Conservation (phyloP, 2,888 invertebrate species). For the Drosophila quinaria region DNA sequence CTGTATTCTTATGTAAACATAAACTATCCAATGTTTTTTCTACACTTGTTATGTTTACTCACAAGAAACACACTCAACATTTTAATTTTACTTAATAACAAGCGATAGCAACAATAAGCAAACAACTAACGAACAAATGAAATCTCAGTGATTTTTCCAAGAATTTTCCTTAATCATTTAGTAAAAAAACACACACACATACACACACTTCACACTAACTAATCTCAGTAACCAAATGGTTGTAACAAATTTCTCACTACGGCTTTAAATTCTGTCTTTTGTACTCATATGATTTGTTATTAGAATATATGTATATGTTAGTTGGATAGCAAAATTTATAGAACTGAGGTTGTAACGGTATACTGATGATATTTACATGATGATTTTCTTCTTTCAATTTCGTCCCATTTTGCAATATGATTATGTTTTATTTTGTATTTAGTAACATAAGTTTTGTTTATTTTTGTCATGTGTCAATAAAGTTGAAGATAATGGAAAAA, state of each 20-base stretch:
- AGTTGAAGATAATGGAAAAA: constrained; percentile 33
- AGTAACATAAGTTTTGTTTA: constrained; percentile 25
- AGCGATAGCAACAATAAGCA: constrained; percentile 19
- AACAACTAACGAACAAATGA: constrained; percentile 57
- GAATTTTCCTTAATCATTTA: constrained; percentile 11
- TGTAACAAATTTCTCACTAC: constrained; percentile 59
- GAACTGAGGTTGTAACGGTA: constrained; percentile 69
- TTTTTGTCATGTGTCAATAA: constrained; percentile 49
- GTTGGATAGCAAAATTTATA: constrained; percentile 67
- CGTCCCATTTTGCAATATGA: constrained; percentile 68
- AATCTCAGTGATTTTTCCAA: constrained; percentile 51
- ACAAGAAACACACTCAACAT: constrained; percentile 29
- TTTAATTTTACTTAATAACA: constrained; percentile 22
- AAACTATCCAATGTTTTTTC: constrained; percentile 44
- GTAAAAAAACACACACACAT: neutral
- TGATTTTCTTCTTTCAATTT: constrained; percentile 37
- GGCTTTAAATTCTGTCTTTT: constrained; percentile 56
- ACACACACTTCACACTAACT: constrained; percentile 15
- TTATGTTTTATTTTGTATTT: constrained; percentile 51
- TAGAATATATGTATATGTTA: constrained; percentile 8
- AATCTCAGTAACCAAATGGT: constrained; percentile 60
- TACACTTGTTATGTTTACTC: constrained; percentile 74
- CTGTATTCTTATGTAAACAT: constrained; percentile 34
- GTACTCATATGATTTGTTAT: constrained; percentile 28
- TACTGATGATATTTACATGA: constrained; percentile 49